Percentiles rank a stretch among this genome's conserved stretches.
These are phyloP conservation scores for Hypselothyrea guttata DNA, from an alignment of 2,888 invertebrate genomes.

Conservation along the genomic window DNA sequence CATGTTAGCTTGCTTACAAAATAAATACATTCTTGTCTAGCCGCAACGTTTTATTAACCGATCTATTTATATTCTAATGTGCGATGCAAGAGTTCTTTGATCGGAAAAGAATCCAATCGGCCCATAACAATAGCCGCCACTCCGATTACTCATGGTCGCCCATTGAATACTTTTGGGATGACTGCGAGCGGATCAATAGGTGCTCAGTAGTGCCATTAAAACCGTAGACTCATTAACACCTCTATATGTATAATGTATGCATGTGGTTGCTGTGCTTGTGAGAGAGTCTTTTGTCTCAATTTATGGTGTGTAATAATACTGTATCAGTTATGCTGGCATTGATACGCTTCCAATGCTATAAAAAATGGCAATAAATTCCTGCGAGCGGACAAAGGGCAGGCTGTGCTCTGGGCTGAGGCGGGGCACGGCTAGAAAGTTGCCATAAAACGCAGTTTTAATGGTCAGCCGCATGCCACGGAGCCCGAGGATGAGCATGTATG, in stretches of 20 bases:
- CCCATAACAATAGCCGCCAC: constrained; percentile 6
- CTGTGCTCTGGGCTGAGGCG: background rate
- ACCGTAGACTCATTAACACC: constrained; percentile 55
- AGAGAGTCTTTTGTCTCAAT: too few species aligned
- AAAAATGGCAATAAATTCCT: constrained; percentile 61
- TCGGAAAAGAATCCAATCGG: too few species aligned
- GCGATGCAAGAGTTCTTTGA: background rate
- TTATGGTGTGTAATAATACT: background rate
- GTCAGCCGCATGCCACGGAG: background rate
- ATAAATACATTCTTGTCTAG: too few species aligned
- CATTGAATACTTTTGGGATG: constrained; percentile 7
- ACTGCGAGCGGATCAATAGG: constrained; percentile 13
- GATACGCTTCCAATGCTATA: constrained; percentile 32
- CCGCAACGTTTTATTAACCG: too few species aligned
- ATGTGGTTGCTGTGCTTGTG: too few species aligned
- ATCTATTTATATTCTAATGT: too few species aligned
- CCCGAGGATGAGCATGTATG: background rate
- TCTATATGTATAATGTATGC: constrained; percentile 16
- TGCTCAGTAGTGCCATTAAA: constrained; percentile 20
- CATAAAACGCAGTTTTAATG: constrained; percentile 49
- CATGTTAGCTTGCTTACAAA: too few species aligned
- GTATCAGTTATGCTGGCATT: constrained; percentile 1
- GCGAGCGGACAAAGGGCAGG: constrained; percentile 23
- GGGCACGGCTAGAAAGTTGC: constrained; percentile 38
- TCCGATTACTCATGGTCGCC: constrained; percentile 20